A percentile compares a stretch with the other conserved stretches of the same genome.
These are phyloP conservation scores for Zaprionus obscuricornis DNA, from an alignment of 2,888 invertebrate species.

Conservation along the genomic window DNA sequence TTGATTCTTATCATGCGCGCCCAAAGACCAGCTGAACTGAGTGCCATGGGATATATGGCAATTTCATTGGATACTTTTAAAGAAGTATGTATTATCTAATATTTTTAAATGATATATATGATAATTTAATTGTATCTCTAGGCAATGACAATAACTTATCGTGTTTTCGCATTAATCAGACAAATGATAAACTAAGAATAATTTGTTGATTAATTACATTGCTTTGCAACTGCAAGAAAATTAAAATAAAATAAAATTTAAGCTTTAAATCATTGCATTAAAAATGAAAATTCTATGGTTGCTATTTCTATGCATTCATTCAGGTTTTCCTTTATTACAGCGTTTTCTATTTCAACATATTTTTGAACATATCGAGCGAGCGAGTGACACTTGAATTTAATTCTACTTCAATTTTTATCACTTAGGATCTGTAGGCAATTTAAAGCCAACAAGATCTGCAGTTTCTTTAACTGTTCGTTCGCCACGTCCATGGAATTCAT, in stretches of 20 bases:
- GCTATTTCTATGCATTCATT: too few species aligned
- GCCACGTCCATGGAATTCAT: conserved; percentile 91
- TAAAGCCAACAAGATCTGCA: conserved; percentile 75
- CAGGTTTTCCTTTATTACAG: too few species aligned
- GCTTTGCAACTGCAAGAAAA: too few species aligned
- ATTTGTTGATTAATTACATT: too few species aligned
- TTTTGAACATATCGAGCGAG: conserved; percentile 3
- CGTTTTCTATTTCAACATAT: too few species aligned
- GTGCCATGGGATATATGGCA: conserved; percentile 66
- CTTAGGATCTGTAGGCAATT: conserved; percentile 81
- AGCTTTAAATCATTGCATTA: too few species aligned
- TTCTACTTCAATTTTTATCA: conserved; percentile 34
- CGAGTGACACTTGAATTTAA: too few species aligned
- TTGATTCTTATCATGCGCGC: conserved; percentile 63
- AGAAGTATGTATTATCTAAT: conserved; percentile 41
- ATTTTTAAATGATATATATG: neutral
- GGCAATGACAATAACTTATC: conserved; percentile 67
- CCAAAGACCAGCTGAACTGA: conserved; percentile 59
- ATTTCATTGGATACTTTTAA: conserved; percentile 68
- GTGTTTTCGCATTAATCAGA: conserved; percentile 58
- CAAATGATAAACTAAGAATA: conserved; percentile 38
- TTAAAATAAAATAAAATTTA: too few species aligned
- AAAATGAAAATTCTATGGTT: too few species aligned
- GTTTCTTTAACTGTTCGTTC: conserved; percentile 85
- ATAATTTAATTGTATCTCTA: conserved; percentile 18